Evolutionary conservation across 2,888 invertebrate genomes (phyloP).

Genomic region (Agriopis marginaria): DNA sequence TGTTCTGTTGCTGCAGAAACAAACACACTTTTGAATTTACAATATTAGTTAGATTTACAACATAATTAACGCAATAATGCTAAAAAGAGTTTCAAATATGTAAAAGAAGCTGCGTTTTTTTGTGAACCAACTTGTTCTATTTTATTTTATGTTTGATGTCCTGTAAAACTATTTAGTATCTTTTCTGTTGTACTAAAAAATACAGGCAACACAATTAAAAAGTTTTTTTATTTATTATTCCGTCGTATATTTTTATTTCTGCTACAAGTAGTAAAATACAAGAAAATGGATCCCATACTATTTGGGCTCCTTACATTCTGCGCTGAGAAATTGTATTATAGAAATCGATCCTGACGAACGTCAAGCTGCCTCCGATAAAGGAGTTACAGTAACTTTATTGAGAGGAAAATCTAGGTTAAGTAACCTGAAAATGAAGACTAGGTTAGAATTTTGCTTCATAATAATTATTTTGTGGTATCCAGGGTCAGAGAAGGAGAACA

Average conservation of each 20-base stretch:
- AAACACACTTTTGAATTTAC: too few relatives aligned
- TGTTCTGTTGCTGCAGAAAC: too few relatives aligned
- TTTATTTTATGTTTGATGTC: too few relatives aligned
- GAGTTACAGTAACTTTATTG: conserved; percentile 41
- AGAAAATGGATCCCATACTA: conserved; percentile 6
- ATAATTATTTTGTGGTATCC: neutral
- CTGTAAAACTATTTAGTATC: too few relatives aligned
- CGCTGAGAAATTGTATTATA: conserved; percentile 71
- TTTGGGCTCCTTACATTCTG: conserved; percentile 44
- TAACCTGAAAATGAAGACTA: conserved; percentile 22
- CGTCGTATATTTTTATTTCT: neutral
- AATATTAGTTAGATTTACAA: too few relatives aligned
- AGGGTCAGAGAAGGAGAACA: neutral
- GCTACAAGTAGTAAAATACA: neutral
- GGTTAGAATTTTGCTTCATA: neutral
- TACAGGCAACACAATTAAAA: too few relatives aligned
- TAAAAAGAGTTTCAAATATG: too few relatives aligned
- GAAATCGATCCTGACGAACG: conserved; percentile 62
- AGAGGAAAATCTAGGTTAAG: conserved; percentile 39
- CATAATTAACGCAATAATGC: too few relatives aligned
- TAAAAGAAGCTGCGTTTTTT: too few relatives aligned
- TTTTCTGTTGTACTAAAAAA: too few relatives aligned
- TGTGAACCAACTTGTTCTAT: too few relatives aligned
- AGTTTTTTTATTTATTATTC: too few relatives aligned
- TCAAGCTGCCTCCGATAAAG: conserved; percentile 34